A percentile compares a stretch with the other conserved stretches of the same genome.
Evolutionary conservation across 2,888 invertebrate genomes (phyloP).

Genomic region (Anagyrus pseudococci): DNA sequence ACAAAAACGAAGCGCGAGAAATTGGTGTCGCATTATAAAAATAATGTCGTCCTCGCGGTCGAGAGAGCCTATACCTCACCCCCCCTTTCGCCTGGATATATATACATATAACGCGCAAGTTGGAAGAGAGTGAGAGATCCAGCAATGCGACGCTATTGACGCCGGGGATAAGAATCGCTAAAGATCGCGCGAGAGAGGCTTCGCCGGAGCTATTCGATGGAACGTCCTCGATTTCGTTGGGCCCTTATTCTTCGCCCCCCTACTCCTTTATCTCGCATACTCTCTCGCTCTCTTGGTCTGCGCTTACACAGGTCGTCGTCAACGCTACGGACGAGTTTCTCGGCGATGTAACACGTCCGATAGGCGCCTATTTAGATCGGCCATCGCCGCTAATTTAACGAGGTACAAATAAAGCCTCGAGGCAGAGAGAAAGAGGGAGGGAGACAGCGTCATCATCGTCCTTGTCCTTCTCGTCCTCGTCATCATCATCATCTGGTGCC

Average conservation of each 20-base stretch:
- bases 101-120: too few species aligned
- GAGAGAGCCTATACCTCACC: neutral
- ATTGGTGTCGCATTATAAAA: conserved; percentile 2
- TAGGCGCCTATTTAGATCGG: conserved; percentile 44
- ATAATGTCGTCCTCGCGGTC: conserved; percentile 5
- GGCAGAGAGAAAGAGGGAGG: too few species aligned
- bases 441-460: neutral
- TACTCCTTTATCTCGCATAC: too few species aligned
- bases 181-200: conserved; percentile 1
- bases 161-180: conserved; percentile 28
- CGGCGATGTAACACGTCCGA: conserved; percentile 24
- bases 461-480: neutral
- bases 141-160: conserved; percentile 12
- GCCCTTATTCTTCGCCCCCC: too few species aligned
- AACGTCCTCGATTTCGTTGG: too few species aligned
- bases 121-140: neutral
- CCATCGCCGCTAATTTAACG: conserved; percentile 58
- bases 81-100: too few species aligned
- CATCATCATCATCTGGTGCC: neutral
- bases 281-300: too few species aligned
- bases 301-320: neutral
- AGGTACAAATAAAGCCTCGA: conserved; percentile 53
- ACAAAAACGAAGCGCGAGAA: conserved; percentile 20
- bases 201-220: too few species aligned
- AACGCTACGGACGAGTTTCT: conserved; percentile 17